A percentile compares a stretch with the other conserved stretches of the same genome.
These are phyloP conservation scores for Spicauda simplicius DNA, from an alignment of 2,888 invertebrate species.

Conservation along the genomic window DNA sequence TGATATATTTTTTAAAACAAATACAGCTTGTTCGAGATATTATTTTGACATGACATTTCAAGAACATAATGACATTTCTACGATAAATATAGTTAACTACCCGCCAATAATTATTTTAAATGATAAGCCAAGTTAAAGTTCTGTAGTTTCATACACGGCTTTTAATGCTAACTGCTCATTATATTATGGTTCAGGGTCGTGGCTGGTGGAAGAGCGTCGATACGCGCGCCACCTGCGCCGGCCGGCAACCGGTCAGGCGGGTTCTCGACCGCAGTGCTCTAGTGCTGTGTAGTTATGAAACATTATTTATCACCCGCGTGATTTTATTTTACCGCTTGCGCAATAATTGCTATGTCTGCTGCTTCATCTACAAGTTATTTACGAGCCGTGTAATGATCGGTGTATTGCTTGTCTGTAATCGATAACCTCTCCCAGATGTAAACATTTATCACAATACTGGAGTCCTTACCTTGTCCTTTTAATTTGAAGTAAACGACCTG, in stretches of 20 bases:
- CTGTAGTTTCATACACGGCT: neutral
- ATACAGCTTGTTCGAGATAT: no score
- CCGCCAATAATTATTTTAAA: no score
- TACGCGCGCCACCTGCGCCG: constrained; percentile 63
- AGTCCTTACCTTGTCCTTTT: neutral
- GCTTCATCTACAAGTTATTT: neutral
- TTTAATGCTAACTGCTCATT: neutral
- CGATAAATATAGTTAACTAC: no score
- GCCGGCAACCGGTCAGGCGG: constrained; percentile 60
- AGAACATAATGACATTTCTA: no score
- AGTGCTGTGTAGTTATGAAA: constrained; percentile 67
- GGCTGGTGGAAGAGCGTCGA: constrained; percentile 48
- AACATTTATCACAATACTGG: neutral
- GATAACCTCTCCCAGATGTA: neutral
- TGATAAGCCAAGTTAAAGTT: no score
- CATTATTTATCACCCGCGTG: constrained; percentile 64
- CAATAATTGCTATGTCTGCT: constrained; percentile 45
- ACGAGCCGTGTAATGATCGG: neutral
- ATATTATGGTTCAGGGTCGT: constrained; percentile 63
- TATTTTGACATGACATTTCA: no score
- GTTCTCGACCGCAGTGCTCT: constrained; percentile 57
- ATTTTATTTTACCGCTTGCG: constrained; percentile 71
- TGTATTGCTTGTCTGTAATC: neutral
- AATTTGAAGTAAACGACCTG: neutral
- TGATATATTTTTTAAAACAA: no score